Evolutionary conservation across 2,888 invertebrate species (phyloP), one percentile per base, ranked within the genome.

Genomic region (Ctenicera cuprea): DNA sequence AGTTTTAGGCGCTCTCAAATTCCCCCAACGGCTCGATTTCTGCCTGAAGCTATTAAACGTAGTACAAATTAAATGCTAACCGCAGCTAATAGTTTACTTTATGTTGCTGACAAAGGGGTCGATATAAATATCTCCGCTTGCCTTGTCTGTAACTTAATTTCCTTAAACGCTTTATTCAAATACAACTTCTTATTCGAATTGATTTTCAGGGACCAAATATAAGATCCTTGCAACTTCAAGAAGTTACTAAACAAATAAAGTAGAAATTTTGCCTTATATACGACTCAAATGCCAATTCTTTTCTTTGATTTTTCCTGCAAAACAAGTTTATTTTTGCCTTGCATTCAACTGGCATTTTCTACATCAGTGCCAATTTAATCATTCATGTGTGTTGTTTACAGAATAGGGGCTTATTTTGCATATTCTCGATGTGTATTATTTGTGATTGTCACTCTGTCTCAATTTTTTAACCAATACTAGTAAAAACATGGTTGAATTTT

Each of bases 331-430:
- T 52, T 26, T 50, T 52, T 52, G 26, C 8, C 20, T 14, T 8
- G 14, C 26, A 54, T 54, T 30, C 26, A 52, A 52, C 5, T n/a
- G 12, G 33, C 14, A 14, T 9, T 45, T 63, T 63, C 63, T 43
- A 33, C 63, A 3, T 45, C 45, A 45, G 14, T 45, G 14, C n/a
- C 18, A 3, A 63, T 48, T 30, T 8, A 22, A 16, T 8, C 63
- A 45, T 43, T 48, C 26, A n/a, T 41, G 63, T 45, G 30, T 63
- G 48, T 11, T 63, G 48, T 63, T 63, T 63, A 63, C 22, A 30
- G 14, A 62, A 45, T 43, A 26, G 18, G 3, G 3, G 7, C 9
- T 26, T 26, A 26, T 26, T 26, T 26, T 26, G 2, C 26, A 26
- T 26, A 26, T 5, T 26, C 3, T 26, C 5, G 26, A 26, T 26